These are phyloP conservation scores for Nyctibius bracteatus DNA, from an alignment of 2,113 vertebrate species.

Conservation along the genomic window DNA sequence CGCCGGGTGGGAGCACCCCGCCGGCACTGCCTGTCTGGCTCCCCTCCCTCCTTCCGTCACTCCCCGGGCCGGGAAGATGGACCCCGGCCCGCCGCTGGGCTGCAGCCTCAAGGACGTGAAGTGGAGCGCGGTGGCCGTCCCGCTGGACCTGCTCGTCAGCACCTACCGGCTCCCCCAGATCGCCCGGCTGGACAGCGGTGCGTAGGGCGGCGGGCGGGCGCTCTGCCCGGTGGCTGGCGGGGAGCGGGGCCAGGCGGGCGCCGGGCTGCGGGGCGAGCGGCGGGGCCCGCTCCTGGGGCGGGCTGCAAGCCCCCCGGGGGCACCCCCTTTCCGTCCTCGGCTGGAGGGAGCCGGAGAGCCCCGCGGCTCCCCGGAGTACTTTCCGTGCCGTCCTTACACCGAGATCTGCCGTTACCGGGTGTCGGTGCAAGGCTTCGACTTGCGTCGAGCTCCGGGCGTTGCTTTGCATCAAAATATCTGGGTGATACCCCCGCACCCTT, in stretches of 20 bases:
- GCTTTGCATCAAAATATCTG: background rate
- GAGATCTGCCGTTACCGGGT: background rate
- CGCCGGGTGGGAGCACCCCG: background rate
- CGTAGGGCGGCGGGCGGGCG: background rate
- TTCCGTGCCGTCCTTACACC: background rate
- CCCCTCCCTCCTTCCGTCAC: background rate
- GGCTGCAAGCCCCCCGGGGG: background rate
- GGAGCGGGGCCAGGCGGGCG: background rate
- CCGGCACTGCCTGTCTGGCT: background rate
- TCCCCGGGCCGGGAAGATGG: slow-evolving; percentile 63
- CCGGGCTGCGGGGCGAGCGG: background rate
- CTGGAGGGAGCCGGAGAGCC: background rate
- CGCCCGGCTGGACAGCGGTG: slow-evolving; percentile 74
- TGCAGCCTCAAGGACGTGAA: slow-evolving; percentile 90
- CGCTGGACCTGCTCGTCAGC: slow-evolving; percentile 90
- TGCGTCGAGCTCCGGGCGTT: background rate
- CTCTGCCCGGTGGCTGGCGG: background rate
- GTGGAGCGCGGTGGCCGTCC: slow-evolving; percentile 89
- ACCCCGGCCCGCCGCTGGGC: slow-evolving; percentile 66
- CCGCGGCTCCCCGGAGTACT: background rate
- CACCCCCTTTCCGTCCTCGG: background rate
- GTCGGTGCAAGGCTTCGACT: background rate
- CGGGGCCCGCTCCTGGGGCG: background rate
- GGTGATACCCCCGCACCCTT: rapidly evolving
- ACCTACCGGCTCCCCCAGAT: slow-evolving; percentile 91